A percentile compares a stretch with the other conserved stretches of the same genome.
phyloP scores from a whole-genome alignment of 2,888 invertebrate species.

The Unio delphinus region DNA sequence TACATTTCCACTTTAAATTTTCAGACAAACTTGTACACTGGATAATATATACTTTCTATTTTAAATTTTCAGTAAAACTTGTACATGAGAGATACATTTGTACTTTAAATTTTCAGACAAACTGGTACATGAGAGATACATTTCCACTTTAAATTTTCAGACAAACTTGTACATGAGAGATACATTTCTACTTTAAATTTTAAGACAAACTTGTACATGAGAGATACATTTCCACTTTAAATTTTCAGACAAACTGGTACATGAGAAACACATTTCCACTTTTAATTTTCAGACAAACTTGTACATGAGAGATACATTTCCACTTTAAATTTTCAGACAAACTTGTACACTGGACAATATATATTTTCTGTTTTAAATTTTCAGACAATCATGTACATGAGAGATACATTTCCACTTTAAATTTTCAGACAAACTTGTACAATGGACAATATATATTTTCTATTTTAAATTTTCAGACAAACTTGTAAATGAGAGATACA shows the following conservation, averaged over 20 bases:
- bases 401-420: not conserved
- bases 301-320: constrained; percentile 59
- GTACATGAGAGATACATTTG: constrained; percentile 60
- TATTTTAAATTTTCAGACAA: too few relatives aligned
- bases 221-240: constrained; percentile 43
- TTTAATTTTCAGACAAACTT: constrained; percentile 54
- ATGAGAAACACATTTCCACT: not conserved
- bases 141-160: constrained; percentile 40
- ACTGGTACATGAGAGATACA: constrained; percentile 31
- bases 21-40: too few relatives aligned
- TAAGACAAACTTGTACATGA: constrained; percentile 59
- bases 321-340: not conserved
- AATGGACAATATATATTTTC: too few relatives aligned
- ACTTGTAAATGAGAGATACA: not conserved
- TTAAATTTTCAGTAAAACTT: constrained; percentile 54
- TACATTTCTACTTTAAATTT: constrained; percentile 10
- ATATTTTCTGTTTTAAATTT: constrained; percentile 14
- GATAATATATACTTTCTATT: constrained; percentile 49
- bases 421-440: too few relatives aligned
- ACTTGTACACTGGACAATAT: constrained; percentile 29
- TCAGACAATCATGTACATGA: constrained; percentile 60
- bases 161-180: constrained; percentile 53
- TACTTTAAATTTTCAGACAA: not conserved
- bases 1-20: too few relatives aligned
- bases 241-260: too few relatives aligned